Evolutionary conservation across 2,113 vertebrate species (phyloP).

Genomic region (Ageneiosus marmoratus): DNA sequence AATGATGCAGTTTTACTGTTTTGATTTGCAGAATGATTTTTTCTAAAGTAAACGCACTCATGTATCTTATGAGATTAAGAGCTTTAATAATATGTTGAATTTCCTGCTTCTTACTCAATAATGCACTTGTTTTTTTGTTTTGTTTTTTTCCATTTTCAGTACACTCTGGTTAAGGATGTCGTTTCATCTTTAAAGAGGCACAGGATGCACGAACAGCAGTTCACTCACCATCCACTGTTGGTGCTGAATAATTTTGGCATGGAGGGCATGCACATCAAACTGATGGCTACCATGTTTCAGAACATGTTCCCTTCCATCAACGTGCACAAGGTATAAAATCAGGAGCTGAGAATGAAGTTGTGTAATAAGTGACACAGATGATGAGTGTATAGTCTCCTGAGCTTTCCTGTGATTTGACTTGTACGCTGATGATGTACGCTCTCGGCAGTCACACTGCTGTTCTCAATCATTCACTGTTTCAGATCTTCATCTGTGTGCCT

Average conservation of each 20-base stretch:
- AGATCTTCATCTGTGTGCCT: neutral
- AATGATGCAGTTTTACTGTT: constrained; percentile 58
- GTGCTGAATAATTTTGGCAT: constrained; percentile 88
- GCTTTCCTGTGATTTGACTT: constrained; percentile 66
- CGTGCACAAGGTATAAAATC: constrained; percentile 80
- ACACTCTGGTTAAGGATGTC: constrained; percentile 83
- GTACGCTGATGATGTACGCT: constrained; percentile 13
- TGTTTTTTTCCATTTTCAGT: constrained; percentile 66
- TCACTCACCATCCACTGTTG: constrained; percentile 83
- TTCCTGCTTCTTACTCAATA: neutral
- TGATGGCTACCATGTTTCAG: constrained; percentile 93
- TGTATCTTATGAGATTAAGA: neutral
- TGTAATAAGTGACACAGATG: constrained; percentile 43
- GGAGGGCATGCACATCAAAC: constrained; percentile 87
- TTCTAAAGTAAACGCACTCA: constrained; percentile 76
- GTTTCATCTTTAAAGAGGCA: constrained; percentile 86
- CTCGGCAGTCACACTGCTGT: neutral
- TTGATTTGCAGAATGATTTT: constrained; percentile 67
- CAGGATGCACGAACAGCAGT: constrained; percentile 92
- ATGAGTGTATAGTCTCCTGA: constrained; percentile 78
- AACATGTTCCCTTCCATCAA: constrained; percentile 94
- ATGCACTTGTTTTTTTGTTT: neutral
- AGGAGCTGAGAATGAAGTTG: accelerated
- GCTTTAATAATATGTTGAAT: accelerated
- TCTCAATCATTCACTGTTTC: neutral